Percentiles rank a stretch among this genome's conserved stretches.
Evolutionary conservation across 1,140 invertebrate genomes (phyloP).

Genomic region (Sesamia nonagrioides): DNA sequence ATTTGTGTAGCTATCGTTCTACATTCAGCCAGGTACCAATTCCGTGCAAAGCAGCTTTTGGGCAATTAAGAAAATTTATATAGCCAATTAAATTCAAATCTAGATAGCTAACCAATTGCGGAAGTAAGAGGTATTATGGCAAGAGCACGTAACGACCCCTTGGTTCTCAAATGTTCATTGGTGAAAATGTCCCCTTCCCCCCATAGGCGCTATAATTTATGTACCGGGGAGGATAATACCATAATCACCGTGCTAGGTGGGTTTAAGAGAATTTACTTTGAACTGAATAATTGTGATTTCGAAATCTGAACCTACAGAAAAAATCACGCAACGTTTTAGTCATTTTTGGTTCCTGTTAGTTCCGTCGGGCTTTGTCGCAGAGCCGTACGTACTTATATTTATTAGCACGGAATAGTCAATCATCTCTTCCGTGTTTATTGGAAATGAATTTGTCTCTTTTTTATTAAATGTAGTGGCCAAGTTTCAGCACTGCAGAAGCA

Average conservation of each 20-base stretch:
- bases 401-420: too few species aligned
- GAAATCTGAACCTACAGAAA: not conserved
- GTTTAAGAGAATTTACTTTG: not conserved
- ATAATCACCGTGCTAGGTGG: constrained; percentile 21
- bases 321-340: not conserved
- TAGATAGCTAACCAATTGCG: constrained; percentile 27
- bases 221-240: constrained; percentile 23
- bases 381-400: too few species aligned
- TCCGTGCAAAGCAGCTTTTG: constrained; percentile 12
- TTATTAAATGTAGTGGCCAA: too few species aligned
- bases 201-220: constrained; percentile 28
- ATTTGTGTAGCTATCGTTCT: not conserved
- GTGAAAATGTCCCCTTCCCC: constrained; percentile 20
- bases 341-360: too few species aligned
- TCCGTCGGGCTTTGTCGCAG: too few species aligned
- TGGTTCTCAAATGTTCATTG: constrained; percentile 14
- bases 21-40: constrained; percentile 24
- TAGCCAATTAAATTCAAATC: constrained; percentile 26
- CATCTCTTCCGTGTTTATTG: too few species aligned
- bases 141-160: constrained; percentile 14
- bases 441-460: too few species aligned
- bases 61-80: constrained; percentile 23
- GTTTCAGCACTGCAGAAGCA: too few species aligned
- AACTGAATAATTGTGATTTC: constrained; percentile 7
- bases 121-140: constrained; percentile 3